Base-by-base conservation (phyloP, 2,797 vertebrate genomes). In the Pogoniulus pusillus region DNA sequence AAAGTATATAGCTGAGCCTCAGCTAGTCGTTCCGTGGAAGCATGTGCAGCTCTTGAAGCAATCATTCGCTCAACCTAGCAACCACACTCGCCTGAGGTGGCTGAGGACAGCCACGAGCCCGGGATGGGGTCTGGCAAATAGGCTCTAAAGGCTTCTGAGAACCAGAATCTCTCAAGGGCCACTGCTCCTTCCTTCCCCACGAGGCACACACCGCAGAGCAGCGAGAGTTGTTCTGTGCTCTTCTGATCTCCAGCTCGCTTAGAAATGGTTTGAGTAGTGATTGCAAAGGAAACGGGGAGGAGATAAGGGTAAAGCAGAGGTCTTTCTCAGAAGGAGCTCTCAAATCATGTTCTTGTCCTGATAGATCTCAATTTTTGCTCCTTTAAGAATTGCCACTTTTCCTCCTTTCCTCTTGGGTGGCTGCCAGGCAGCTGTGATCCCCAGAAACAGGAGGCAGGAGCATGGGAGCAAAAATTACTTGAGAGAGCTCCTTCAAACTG, bases 1-100 rank as follows among this genome's bases (percentile, higher is more conserved):
- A 58, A 93, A 53, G 69, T 85, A 91, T 70, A 93, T 91, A 89
- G 93, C 81, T 73, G 81, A 90, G 78, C 65, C 16, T 24, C 72
- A 90, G 65, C 43, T 37, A 51, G 14, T 57, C 35, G 4, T 43
- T 71, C 24, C 49, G 75, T 75, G 77, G 22, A 73, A 92, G 72
- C 86, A n/a, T 4, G 51, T 37, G 89, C 8, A 51, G 88, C 73
- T 89, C 57, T 87, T 53, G 69, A 60, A 62, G 55, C 7, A 41
- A 63, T 43, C 69, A 62, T 86, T 91, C 84, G 51, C 72, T 78
- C 53, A 59, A 62, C 93, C 88, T 80, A 81, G 86, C 76, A 90
- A 81, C 75, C 1, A 20, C 54, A 81, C 68, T 92, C 72, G 76
- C 55, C 82, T 1, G 19, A 39, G 73, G 16, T 17, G 59, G 80